These are phyloP conservation scores for Orchestes rusci DNA, from an alignment of 2,888 invertebrate species.

Conservation along the genomic window DNA sequence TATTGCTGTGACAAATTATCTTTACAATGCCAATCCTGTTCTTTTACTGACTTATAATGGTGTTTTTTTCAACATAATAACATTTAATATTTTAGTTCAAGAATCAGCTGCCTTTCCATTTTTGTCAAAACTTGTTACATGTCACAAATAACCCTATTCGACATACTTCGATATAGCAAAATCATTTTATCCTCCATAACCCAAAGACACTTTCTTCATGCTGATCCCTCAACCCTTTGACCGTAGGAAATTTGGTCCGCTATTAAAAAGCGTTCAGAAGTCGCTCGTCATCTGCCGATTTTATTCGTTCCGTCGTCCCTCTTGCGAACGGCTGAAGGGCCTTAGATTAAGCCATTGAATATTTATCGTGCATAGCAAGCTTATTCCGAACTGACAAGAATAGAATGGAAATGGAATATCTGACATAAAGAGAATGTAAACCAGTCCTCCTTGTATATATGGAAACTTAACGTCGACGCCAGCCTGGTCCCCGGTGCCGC, in stretches of 20 bases:
- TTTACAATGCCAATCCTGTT: too few species aligned
- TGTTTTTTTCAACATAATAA: too few species aligned
- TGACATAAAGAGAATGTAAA: conserved; percentile 27
- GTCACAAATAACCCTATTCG: too few species aligned
- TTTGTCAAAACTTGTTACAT: too few species aligned
- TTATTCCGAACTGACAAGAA: conserved; percentile 24
- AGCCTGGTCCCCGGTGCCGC: conserved; percentile 16
- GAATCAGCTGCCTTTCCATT: too few species aligned
- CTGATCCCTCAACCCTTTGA: conserved; percentile 14
- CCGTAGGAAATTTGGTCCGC: conserved; percentile 4
- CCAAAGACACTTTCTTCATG: background rate
- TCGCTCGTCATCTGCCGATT: conserved; percentile 21
- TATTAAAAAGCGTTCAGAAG: conserved; percentile 5
- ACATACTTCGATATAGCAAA: too few species aligned
- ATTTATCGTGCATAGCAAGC: conserved; percentile 24
- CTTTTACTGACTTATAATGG: too few species aligned
- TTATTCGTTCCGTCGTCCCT: conserved; percentile 14
- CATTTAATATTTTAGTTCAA: too few species aligned
- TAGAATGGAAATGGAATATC: conserved; percentile 25
- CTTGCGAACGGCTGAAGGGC: conserved; percentile 17
- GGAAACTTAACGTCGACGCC: conserved; percentile 15
- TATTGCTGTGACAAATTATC: too few species aligned
- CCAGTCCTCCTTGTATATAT: conserved; percentile 23
- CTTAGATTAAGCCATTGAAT: conserved; percentile 25
- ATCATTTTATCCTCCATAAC: too few species aligned